phyloP scores from a whole-genome alignment of 2,888 invertebrate genomes.

The Eubasilissa splendida region DNA sequence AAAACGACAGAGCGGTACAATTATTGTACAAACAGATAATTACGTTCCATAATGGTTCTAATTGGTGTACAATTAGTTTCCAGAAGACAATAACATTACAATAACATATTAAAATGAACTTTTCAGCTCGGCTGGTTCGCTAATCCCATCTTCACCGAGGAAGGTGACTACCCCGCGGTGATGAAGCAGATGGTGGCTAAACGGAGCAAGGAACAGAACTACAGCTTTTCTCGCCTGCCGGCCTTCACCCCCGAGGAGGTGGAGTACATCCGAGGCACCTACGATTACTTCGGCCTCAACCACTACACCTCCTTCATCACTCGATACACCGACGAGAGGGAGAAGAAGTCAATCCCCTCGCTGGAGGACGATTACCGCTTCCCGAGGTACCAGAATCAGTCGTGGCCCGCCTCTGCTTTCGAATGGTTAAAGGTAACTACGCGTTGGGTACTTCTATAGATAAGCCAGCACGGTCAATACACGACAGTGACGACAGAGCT shows the following conservation, averaged over 20 bases:
- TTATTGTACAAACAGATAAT: no score
- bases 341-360: slow-evolving; percentile 47
- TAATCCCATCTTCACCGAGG: slow-evolving; percentile 76
- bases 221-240: slow-evolving; percentile 75
- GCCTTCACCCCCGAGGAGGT: slow-evolving; percentile 76
- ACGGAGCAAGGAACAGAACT: slow-evolving; percentile 75
- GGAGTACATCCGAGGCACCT: slow-evolving; percentile 73
- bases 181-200: slow-evolving; percentile 75
- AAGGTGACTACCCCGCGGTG: slow-evolving; percentile 78
- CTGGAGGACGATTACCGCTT: slow-evolving; percentile 53
- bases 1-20: no score
- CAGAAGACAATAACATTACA: not conserved
- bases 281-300: slow-evolving; percentile 84
- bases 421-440: slow-evolving; percentile 58
- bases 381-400: slow-evolving; percentile 55
- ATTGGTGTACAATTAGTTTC: no score
- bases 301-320: slow-evolving; percentile 73
- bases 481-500: no score
- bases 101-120: not conserved
- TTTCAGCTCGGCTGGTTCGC: slow-evolving; percentile 77
- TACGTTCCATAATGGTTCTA: no score
- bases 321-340: slow-evolving; percentile 49
- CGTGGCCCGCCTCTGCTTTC: slow-evolving; percentile 57
- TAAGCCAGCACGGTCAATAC: no score
- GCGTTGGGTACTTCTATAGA: no score